A percentile compares a stretch with the other conserved stretches of the same genome.
These are phyloP conservation scores for Coremacera marginata DNA, from an alignment of 2,888 invertebrate genomes.

Conservation along the genomic window DNA sequence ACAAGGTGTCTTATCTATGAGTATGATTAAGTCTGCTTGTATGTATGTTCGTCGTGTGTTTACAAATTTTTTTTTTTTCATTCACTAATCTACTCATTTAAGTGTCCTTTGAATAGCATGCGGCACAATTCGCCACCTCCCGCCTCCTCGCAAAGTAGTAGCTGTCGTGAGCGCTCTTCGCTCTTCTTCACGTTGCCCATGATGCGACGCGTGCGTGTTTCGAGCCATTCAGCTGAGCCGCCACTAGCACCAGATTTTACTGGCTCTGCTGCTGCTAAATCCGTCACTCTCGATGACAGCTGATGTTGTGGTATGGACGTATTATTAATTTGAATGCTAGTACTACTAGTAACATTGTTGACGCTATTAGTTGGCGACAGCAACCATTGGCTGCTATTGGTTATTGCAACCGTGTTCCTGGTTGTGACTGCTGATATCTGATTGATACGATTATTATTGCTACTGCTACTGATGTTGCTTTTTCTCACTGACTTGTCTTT, in stretches of 20 bases:
- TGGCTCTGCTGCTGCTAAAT: not conserved
- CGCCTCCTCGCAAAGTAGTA: constrained; percentile 57
- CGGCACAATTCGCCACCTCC: constrained; percentile 59
- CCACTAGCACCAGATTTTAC: constrained; percentile 10
- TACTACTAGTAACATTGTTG: not conserved
- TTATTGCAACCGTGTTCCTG: not conserved
- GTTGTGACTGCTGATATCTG: not conserved
- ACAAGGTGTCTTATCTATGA: not conserved
- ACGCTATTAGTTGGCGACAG: not conserved
- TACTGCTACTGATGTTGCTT: not conserved
- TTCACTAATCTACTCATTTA: constrained; percentile 46
- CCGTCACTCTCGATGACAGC: not conserved
- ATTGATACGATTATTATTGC: constrained; percentile 14
- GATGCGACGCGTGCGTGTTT: constrained; percentile 57
- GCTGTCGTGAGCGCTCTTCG: constrained; percentile 58
- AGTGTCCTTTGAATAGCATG: constrained; percentile 59
- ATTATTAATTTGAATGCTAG: not conserved
- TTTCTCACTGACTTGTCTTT: not conserved
- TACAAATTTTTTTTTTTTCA: not conserved
- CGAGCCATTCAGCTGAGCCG: constrained; percentile 51
- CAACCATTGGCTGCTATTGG: not conserved
- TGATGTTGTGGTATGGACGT: not conserved
- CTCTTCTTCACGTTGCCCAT: constrained; percentile 60
- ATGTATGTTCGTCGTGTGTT: not conserved
- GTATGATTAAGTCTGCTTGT: not conserved